Conservation (phyloP, 2,888 invertebrate genomes). For the Ryuthela nishihirai region DNA sequence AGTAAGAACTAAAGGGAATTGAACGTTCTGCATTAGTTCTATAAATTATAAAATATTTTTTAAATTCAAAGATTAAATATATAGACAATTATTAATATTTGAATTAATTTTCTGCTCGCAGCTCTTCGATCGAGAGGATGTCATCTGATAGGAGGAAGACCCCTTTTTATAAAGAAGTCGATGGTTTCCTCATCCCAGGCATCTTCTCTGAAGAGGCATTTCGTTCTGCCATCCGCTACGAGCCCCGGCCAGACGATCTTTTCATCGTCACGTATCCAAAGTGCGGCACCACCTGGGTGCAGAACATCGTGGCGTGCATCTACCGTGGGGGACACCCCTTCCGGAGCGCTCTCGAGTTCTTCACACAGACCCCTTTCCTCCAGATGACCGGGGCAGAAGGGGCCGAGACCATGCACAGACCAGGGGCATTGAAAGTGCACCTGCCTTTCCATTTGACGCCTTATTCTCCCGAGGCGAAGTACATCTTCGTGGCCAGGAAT, state of each 20-base stretch:
- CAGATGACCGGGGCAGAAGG: constrained; percentile 32
- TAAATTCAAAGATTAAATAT: too few species aligned
- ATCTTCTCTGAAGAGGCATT: constrained; percentile 16
- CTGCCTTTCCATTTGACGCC: constrained; percentile 21
- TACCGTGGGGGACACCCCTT: constrained; percentile 19
- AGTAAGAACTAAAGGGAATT: too few species aligned
- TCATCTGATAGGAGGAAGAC: too few species aligned
- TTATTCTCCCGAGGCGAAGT: constrained; percentile 13
- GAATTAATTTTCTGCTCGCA: too few species aligned
- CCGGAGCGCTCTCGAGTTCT: constrained; percentile 8
- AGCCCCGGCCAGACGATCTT: constrained; percentile 21
- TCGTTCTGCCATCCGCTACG: constrained; percentile 21
- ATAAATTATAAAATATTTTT: too few species aligned
- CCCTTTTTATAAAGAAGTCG: constrained; percentile 17
- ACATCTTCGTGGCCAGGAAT: constrained; percentile 27
- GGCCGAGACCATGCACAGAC: constrained; percentile 20
- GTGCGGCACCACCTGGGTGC: constrained; percentile 37
- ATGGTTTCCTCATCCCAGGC: constrained; percentile 15
- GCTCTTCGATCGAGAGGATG: too few species aligned
- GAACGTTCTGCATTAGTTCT: too few species aligned
- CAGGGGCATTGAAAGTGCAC: constrained; percentile 38
- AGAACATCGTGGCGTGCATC: constrained; percentile 25
- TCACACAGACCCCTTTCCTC: constrained; percentile 19
- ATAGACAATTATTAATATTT: too few species aligned
- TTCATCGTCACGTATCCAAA: constrained; percentile 36